Base-by-base conservation (phyloP, 2,888 invertebrate genomes). In the Pachycephus smyrnensis region DNA sequence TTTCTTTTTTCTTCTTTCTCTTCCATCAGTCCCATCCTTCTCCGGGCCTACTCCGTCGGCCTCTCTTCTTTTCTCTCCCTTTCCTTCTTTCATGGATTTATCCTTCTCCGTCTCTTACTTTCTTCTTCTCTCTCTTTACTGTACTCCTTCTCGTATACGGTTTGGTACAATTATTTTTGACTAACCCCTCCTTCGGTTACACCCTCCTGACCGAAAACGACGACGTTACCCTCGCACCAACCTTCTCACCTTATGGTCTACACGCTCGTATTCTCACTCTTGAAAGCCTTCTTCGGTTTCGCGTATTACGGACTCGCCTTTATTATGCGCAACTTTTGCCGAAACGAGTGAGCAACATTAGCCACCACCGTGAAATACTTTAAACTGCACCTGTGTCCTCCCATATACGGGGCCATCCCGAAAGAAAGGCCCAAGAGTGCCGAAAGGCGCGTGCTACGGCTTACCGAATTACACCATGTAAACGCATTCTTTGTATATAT, bases 121-220 rank as follows among this genome's bases (percentile, higher is more conserved):
- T n/a, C 31, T 55, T 74, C 79, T 75, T 75, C 35, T 75, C 35
- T 79, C 68, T 71, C 69, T n/a, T 74, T 69, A 55, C 9, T 2
- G 23, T 68, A 12, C 23, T 31, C 36, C 75, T 31, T 68, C 40
- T 15, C 9, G 68, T 75, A 74, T 80, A 80, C 81, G 80, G 80
- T 78, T 76, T 80, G 75, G 80, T 80, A 82, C 84, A 82, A 84
- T 86, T 86, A 86, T 84, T 84, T 84, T 81, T 76, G 82, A 81
- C 79, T 81, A 83, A 84, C 83, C 81, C 79, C 79, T 23, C 55
- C 55, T 55, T 55, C 23, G 55, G 55, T 55, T 55, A 23, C 55
- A 23, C 55, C 23, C 55, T 55, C 23, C 55, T 3, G 55, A 55
- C 79, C 79, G 78, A 83, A 84, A 84, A 85, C 81, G 81, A 85